Percentiles rank a stretch among this genome's conserved stretches.
These are phyloP conservation scores for Paracanthobrama guichenoti DNA, from an alignment of 2,113 vertebrate species.

Conservation along the genomic window DNA sequence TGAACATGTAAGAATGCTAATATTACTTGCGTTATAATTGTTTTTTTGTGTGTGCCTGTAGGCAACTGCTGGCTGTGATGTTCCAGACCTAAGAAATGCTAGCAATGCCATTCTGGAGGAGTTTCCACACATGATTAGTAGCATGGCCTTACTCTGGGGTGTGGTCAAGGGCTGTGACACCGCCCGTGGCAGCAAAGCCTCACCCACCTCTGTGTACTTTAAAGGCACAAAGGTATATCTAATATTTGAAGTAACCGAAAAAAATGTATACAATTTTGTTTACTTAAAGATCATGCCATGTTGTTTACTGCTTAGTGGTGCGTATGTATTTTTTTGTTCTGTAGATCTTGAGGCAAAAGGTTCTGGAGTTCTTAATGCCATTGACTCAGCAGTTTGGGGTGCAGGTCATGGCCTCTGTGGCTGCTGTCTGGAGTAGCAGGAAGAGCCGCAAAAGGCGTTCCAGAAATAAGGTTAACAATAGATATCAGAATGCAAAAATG, in stretches of 20 bases:
- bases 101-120: conserved; percentile 89
- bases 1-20: not conserved
- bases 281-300: not conserved
- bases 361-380: conserved; percentile 89
- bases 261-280: not conserved
- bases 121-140: conserved; percentile 85
- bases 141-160: conserved; percentile 87
- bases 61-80: conserved; percentile 69
- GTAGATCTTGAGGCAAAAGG: conserved; percentile 87
- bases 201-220: conserved; percentile 89
- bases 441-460: conserved; percentile 78
- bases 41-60: conserved; percentile 38
- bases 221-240: conserved; percentile 87
- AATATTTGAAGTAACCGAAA: not conserved
- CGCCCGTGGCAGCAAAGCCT: conserved; percentile 75
- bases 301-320: conserved; percentile 16
- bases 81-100: conserved; percentile 85
- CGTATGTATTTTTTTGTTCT: conserved; percentile 5
- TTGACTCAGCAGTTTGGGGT: conserved; percentile 84
- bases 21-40: not conserved
- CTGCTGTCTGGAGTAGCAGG: conserved; percentile 88
- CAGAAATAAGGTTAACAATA: conserved; percentile 81
- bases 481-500: not conserved
- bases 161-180: conserved; percentile 79
- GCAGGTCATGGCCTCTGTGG: conserved; percentile 86